Conservation (phyloP, 2,888 invertebrate genomes). For the Listrodromus nycthemerus region DNA sequence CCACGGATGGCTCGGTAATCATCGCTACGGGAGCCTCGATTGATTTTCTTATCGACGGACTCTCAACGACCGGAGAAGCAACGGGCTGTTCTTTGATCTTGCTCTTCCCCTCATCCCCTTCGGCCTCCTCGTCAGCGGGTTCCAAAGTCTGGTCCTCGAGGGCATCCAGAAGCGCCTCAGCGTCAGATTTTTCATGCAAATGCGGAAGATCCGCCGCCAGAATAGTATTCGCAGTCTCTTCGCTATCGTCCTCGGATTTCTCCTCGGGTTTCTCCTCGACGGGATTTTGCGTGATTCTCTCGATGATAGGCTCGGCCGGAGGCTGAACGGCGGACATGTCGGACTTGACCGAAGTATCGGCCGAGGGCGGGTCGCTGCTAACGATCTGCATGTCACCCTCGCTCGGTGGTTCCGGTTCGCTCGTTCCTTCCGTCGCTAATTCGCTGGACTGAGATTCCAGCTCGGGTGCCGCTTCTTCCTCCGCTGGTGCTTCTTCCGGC, state of each 20-base stretch:
- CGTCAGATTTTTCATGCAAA: constrained; percentile 58
- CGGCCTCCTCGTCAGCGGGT: constrained; percentile 65
- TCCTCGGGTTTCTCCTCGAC: constrained; percentile 26
- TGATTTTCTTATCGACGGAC: constrained; percentile 50
- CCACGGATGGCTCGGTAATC: constrained; percentile 64
- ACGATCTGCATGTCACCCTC: constrained; percentile 68
- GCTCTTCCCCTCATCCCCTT: constrained; percentile 53
- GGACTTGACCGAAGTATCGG: constrained; percentile 57
- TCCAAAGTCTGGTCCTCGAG: constrained; percentile 69
- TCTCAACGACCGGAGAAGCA: constrained; percentile 36
- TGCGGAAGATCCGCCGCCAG: constrained; percentile 59
- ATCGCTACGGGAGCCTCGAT: constrained; percentile 73
- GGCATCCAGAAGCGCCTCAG: constrained; percentile 61
- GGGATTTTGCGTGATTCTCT: constrained; percentile 39
- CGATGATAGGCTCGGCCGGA: constrained; percentile 43
- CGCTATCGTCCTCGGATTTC: constrained; percentile 56
- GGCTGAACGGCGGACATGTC: constrained; percentile 51
- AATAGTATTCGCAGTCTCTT: constrained; percentile 53
- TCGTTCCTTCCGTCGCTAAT: constrained; percentile 56
- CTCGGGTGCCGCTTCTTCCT: constrained; percentile 58
- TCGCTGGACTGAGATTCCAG: constrained; percentile 48
- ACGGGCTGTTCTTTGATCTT: constrained; percentile 54
- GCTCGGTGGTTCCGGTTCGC: constrained; percentile 65
- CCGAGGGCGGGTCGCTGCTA: constrained; percentile 56
- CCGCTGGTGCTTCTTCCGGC: constrained; percentile 45